Percentiles rank a stretch among this genome's conserved stretches.
These are phyloP conservation scores for Drosophila melanosoma DNA, from an alignment of 2,888 invertebrate genomes.

Conservation along the genomic window DNA sequence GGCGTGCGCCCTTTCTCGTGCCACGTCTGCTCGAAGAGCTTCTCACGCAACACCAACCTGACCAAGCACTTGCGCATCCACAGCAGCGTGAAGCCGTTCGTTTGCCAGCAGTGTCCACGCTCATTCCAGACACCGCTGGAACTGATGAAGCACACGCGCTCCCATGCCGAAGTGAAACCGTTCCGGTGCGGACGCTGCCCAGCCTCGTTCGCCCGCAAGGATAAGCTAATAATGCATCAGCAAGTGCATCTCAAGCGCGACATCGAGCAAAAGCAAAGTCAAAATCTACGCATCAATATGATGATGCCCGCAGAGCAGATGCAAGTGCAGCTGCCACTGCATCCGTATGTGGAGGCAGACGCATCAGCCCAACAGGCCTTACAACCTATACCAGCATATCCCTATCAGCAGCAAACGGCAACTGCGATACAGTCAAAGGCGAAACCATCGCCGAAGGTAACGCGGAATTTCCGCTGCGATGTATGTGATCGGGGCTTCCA, in stretches of 20 bases:
- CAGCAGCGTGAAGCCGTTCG: constrained; percentile 89
- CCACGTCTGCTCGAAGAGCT: constrained; percentile 90
- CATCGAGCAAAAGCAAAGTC: constrained; percentile 64
- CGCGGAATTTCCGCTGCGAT: constrained; percentile 87
- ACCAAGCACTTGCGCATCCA: constrained; percentile 91
- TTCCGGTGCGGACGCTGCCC: constrained; percentile 89
- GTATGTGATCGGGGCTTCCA: constrained; percentile 89
- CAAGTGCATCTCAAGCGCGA: constrained; percentile 86
- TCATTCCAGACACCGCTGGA: constrained; percentile 90
- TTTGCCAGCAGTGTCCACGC: constrained; percentile 90
- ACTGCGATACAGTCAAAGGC: constrained; percentile 16
- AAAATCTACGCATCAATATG: constrained; percentile 44
- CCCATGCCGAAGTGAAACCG: constrained; percentile 89
- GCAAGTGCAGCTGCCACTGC: constrained; percentile 52
- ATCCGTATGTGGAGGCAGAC: constrained; percentile 68
- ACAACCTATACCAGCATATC: neutral
- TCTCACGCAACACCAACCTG: constrained; percentile 91
- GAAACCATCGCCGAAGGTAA: constrained; percentile 26
- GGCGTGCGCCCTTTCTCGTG: constrained; percentile 91
- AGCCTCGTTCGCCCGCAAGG: constrained; percentile 88
- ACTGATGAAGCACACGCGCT: constrained; percentile 88
- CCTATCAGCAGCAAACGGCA: constrained; percentile 40
- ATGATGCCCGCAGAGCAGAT: constrained; percentile 12
- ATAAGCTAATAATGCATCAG: constrained; percentile 89
- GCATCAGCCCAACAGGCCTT: constrained; percentile 11